phyloP scores from a whole-genome alignment of 2,113 vertebrate genomes.

The Oncorhynchus nerka region DNA sequence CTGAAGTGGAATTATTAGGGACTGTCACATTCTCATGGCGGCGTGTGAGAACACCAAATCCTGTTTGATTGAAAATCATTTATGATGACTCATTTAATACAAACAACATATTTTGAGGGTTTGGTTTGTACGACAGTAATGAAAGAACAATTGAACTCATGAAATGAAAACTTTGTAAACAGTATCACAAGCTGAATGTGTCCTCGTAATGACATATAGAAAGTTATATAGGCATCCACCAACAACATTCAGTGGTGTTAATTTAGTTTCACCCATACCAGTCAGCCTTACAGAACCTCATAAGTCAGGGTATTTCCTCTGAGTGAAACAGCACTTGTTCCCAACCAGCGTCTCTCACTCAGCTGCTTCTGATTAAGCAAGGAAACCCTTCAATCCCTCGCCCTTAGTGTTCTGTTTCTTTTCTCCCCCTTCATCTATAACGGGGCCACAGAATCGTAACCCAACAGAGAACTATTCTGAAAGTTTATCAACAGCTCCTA shows the following conservation, averaged over 20 bases:
- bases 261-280: too few relatives aligned
- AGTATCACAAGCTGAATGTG: too few relatives aligned
- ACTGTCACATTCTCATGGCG: slow-evolving; percentile 60
- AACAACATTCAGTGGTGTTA: too few relatives aligned
- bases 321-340: slow-evolving; percentile 59
- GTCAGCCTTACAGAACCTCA: neutral
- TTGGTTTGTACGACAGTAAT: neutral
- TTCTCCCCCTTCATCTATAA: slow-evolving; percentile 39
- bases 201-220: too few relatives aligned
- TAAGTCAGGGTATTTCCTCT: slow-evolving; percentile 15
- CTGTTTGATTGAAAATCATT: slow-evolving; percentile 54
- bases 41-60: slow-evolving; percentile 62
- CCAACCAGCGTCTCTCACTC: slow-evolving; percentile 49
- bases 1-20: slow-evolving; percentile 78
- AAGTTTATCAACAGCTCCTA: slow-evolving; percentile 73
- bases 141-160: slow-evolving; percentile 13
- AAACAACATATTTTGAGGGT: slow-evolving; percentile 24
- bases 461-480: slow-evolving; percentile 74
- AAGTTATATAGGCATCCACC: too few relatives aligned
- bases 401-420: slow-evolving; percentile 17
- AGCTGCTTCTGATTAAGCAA: slow-evolving; percentile 67
- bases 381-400: slow-evolving; percentile 48
- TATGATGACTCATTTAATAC: slow-evolving; percentile 59
- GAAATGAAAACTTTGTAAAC: neutral
- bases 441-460: slow-evolving; percentile 33